Evolutionary conservation across 2,888 invertebrate species (phyloP), one percentile per base, ranked within the genome.

Genomic region (Meiosimyza platycephala): DNA sequence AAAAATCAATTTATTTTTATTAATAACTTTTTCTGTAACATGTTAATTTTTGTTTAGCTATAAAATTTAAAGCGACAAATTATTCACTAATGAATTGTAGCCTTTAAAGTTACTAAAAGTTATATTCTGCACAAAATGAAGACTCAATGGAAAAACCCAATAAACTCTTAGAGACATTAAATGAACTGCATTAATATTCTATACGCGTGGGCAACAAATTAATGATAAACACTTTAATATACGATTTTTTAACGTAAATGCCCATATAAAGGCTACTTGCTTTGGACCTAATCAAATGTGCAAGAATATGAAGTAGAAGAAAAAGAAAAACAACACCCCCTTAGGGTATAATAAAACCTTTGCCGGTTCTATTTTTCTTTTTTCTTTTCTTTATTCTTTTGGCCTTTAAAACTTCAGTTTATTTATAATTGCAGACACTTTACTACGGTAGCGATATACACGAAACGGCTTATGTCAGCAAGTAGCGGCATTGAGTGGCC

Each of bases 121-220:
- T 40, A 7, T 40, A 3, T 6, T 9, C 40, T 40, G 40, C 40
- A 40, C 9, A 40, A 6, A 6, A 40, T 28, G 9, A 40, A 40
- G 9, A 40, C 40, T 9, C 40, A 40, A 40, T 9, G 6, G 40
- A 40, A 40, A 40, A 9, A 6, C 40, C 40, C 40, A 40, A 40
- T 9, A 40, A 40, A 22, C 57, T 18, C 57, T 22, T 6, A 15
- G 12, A 22, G 12, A 18, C 57, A 22, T 18, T 57, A 15, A 12
- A 57, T 5, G 57, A 57, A n/a, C 40, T 40, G 16, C 40, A 63
- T 67, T 67, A 57, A 16, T 67, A 67, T 67, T 9, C 67, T 55
- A 1, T 15, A 13, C 70, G 78, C 80, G 81, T 81, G 80, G 81
- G 79, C 76, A 63, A 76, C 75, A 76, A 77, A 78, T 77, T 76